phyloP scores from a whole-genome alignment of 2,113 vertebrate genomes.

The Anser cygnoides region DNA sequence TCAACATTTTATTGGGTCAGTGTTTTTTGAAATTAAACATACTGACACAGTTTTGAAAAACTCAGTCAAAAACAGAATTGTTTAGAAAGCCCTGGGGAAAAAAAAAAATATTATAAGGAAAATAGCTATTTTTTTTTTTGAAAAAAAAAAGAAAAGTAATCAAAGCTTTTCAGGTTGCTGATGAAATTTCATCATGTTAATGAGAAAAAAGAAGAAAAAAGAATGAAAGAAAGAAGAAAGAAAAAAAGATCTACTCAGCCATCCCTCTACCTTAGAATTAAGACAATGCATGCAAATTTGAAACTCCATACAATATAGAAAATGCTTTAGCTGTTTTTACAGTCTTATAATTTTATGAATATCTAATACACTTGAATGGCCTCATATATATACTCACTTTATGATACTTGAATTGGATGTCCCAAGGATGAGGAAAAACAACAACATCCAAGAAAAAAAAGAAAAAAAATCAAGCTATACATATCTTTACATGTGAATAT shows the following conservation, averaged over 20 bases:
- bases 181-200: not conserved
- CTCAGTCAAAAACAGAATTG: not conserved
- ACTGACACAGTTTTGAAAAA: not conserved
- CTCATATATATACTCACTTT: not conserved
- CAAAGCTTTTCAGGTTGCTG: not conserved
- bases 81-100: not conserved
- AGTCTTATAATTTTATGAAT: not conserved
- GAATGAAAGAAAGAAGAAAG: not conserved
- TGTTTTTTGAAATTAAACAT: not conserved
- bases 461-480: not conserved
- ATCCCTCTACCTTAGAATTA: not conserved
- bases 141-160: not conserved
- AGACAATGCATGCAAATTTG: not conserved
- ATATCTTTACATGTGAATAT: not conserved
- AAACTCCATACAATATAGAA: not conserved
- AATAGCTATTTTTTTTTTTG: not conserved
- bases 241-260: not conserved
- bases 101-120: not conserved
- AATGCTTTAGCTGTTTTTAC: not conserved
- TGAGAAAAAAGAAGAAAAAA: not conserved
- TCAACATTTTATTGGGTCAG: not conserved
- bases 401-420: fast-evolving
- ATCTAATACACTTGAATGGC: not conserved
- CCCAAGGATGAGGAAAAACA: not conserved
- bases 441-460: not conserved